These are phyloP conservation scores for Cyprinodon diabolis DNA, from an alignment of 2,797 vertebrate species.

Conservation along the genomic window DNA sequence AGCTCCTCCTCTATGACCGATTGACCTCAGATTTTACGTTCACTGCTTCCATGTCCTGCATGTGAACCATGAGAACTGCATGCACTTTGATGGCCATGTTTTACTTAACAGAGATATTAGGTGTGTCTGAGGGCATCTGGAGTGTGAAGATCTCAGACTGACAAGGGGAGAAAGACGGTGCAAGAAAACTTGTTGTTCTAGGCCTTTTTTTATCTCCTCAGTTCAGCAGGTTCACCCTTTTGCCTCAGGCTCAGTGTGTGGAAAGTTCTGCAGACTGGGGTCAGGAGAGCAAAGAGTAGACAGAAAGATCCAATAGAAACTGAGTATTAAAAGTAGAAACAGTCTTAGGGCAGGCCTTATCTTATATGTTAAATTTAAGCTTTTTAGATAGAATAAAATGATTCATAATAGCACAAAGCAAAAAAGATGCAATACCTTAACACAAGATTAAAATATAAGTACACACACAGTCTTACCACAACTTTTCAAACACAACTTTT, in stretches of 20 bases:
- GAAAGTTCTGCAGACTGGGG: constrained; percentile 23
- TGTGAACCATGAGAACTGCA: constrained; percentile 53
- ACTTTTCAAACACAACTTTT: background rate
- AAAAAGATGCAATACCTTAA: background rate
- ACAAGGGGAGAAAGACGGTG: constrained; percentile 42
- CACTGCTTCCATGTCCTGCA: constrained; percentile 48
- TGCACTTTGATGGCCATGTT: constrained; percentile 37
- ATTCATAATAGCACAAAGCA: background rate
- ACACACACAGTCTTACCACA: background rate
- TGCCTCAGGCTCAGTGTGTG: constrained; percentile 32
- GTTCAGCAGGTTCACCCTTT: constrained; percentile 58
- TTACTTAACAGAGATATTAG: constrained; percentile 34
- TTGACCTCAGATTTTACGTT: constrained; percentile 30
- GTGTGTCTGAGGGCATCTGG: constrained; percentile 64
- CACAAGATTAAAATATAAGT: background rate
- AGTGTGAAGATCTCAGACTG: constrained; percentile 57
- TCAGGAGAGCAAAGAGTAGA: constrained; percentile 29
- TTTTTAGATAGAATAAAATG: background rate
- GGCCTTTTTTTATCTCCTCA: constrained; percentile 14
- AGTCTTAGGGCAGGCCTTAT: background rate
- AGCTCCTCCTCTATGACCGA: constrained; percentile 15
- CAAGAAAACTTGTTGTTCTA: constrained; percentile 47
- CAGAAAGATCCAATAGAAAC: constrained; percentile 2
- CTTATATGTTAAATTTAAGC: background rate
- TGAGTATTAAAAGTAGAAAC: background rate